Base-by-base conservation (phyloP, 2,888 invertebrate genomes). In the Steinernema scapterisci region DNA sequence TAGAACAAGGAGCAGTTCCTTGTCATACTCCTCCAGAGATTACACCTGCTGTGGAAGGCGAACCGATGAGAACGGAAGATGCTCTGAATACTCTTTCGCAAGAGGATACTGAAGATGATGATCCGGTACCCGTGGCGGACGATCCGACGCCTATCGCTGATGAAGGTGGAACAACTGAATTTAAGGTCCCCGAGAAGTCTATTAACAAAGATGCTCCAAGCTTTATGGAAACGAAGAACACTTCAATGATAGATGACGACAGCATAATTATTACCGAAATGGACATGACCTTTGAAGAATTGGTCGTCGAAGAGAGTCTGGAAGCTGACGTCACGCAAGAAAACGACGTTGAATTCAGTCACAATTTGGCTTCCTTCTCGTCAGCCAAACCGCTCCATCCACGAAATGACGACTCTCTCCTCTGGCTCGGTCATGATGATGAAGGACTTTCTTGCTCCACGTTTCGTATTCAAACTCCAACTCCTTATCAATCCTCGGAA, bases 281-380 rank as follows among this genome's bases (percentile, higher is more conserved):
- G 16, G 63, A 63, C 16, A 38, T 31, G 25, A 63, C 63, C 9
- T 63, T 63, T n/a, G 63, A 63, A 27, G 63, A 63, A 63, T 6
- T 63, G 1, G 3, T 9, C 6, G 6, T 63, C 1, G 63, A 31
- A 6, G 63, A 63, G 27, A 63, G 27, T 16, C 27, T 27, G 16
- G 63, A 63, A n/a, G 63, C 63, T 6, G 63, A 63, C 38, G 31
- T 63, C 13, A 27, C 63, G 16, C 48, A 48, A 13, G 31, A 63
- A n/a, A 63, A 27, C 27, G 31, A 27, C 63, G 31, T 11, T 16
- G 7, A 63, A 2, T 7, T 31, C 11, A 31, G 31, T 13, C 63
- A 27, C 13, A 13, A 31, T 31, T 1, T 16, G 27, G 21, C 54
- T 9, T 11, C 27, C 5, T 27, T n/a, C 23, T 16, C 31, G 11